Evolutionary conservation across 2,113 vertebrate species (phyloP).

Genomic region (Melanocharis versteri): DNA sequence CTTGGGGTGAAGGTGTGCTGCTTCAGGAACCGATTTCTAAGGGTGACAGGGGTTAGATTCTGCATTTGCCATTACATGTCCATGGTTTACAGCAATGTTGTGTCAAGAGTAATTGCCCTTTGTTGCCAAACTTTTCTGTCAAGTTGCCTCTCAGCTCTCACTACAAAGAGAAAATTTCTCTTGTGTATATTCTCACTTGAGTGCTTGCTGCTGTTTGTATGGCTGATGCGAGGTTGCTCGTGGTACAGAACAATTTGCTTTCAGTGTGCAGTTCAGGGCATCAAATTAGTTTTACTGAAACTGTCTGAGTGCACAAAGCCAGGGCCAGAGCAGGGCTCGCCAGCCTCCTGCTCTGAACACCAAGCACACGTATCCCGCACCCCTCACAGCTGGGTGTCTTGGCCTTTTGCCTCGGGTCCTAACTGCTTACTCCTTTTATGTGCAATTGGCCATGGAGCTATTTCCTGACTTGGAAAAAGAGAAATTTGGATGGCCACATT

Average conservation of each 20-base stretch:
- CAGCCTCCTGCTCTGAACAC: rapidly evolving
- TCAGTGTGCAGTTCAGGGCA: rapidly evolving
- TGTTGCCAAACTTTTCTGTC: neutral
- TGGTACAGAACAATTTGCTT: neutral
- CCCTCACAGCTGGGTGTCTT: rapidly evolving
- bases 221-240: neutral
- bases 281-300: neutral
- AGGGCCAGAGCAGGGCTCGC: neutral
- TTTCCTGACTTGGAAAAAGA: neutral
- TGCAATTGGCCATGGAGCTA: rapidly evolving
- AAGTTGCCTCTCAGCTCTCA: neutral
- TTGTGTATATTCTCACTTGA: neutral
- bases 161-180: neutral
- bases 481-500: rapidly evolving
- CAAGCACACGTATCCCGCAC: rapidly evolving
- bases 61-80: neutral
- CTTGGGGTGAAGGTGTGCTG: rapidly evolving
- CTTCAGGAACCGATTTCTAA: neutral
- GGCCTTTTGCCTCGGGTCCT: neutral
- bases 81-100: neutral
- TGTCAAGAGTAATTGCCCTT: neutral
- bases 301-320: neutral
- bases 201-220: neutral
- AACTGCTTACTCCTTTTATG: neutral
- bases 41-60: neutral